These are phyloP conservation scores for Adrianichthys oophorus DNA, from an alignment of 2,797 vertebrate genomes.

Conservation along the genomic window DNA sequence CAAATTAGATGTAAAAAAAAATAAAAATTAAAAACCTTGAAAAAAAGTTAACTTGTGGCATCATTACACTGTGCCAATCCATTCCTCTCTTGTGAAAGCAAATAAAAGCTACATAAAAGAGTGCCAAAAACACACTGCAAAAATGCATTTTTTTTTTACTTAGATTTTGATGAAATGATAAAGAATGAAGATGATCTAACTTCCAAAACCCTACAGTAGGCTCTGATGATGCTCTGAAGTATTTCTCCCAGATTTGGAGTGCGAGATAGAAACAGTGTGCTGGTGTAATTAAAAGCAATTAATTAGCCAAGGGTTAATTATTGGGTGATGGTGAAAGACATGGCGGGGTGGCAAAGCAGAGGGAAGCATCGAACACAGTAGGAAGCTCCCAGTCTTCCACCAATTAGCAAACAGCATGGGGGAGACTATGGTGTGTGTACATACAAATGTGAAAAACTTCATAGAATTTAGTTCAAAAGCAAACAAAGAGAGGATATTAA, in stretches of 20 bases:
- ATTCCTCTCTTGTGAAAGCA: slow-evolving; percentile 55
- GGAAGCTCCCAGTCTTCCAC: slow-evolving; percentile 81
- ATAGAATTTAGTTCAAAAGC: slow-evolving; percentile 58
- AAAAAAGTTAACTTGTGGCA: slow-evolving; percentile 67
- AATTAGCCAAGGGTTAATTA: slow-evolving; percentile 99
- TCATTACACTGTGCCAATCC: slow-evolving; percentile 59
- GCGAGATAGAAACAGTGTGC: slow-evolving; percentile 89
- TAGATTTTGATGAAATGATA: slow-evolving; percentile 49
- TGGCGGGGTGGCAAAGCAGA: slow-evolving; percentile 76
- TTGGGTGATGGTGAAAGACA: slow-evolving; percentile 78
- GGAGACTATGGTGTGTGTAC: slow-evolving; percentile 72
- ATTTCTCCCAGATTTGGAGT: slow-evolving; percentile 83
- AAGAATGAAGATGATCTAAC: slow-evolving; percentile 40
- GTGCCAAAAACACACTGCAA: slow-evolving; percentile 23
- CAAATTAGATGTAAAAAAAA: slow-evolving; percentile 56
- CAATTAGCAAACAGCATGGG: slow-evolving; percentile 81
- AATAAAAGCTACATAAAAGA: slow-evolving; percentile 45
- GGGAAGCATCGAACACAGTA: slow-evolving; percentile 78
- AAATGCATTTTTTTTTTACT: slow-evolving; percentile 12
- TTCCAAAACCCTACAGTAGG: slow-evolving; percentile 56
- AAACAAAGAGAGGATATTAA: slow-evolving; percentile 30
- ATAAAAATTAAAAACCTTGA: slow-evolving; percentile 69
- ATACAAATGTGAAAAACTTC: slow-evolving; percentile 77
- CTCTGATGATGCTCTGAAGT: slow-evolving; percentile 56
- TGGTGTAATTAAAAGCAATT: slow-evolving; percentile 98